Base-by-base conservation (phyloP, 2,113 vertebrate species). In the Edolisoma coerulescens region DNA sequence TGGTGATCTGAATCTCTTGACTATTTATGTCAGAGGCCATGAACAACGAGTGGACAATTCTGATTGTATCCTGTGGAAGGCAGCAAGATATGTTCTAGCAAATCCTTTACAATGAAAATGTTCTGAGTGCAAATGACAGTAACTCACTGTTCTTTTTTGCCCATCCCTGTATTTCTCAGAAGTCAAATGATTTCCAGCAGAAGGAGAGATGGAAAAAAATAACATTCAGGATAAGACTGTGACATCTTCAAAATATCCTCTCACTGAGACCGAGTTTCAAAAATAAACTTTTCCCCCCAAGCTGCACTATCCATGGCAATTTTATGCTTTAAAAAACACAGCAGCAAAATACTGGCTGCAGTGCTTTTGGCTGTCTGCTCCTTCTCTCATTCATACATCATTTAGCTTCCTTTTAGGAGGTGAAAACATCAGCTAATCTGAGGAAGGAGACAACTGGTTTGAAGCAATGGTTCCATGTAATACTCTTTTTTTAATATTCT, bases 351-450 rank as follows among this genome's bases (percentile, higher is more conserved):
- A 57, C 23, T 75, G 47, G 27, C 64, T 87, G 73, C 52, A 89
- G 52, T 78, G 79, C 52, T 92, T 88, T 90, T n/a, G 78, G 18
- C 30, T 84, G 10, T 47, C 39, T 67, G 37, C 32, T 74, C 13
- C 44, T 94, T 73, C 84, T 41, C 50, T 93, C 52, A 30, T 56
- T 94, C 85, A 49, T 81, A 45, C 37, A 87, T 71, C 47, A 89
- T 88, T 76, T 93, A 94, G 41, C 11, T 91, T 90, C 80, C 42
- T 81, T 87, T 96, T 27, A 79, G 59, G n/a, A 61, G 41, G 26
- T 88, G 50, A 93, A 96, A 96, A 87, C 22, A 78, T 84, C 71
- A 82, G 65, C 73, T 97, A 22, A 67, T 84, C 54, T 45, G 27
- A 63, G 44, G n/a, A 60, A 65, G 14, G 35, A 90, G 52, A 45